Percentiles rank a stretch among this genome's conserved stretches.
Evolutionary conservation across 2,888 invertebrate species (phyloP).

Genomic region (Sphecodes monilicornis): DNA sequence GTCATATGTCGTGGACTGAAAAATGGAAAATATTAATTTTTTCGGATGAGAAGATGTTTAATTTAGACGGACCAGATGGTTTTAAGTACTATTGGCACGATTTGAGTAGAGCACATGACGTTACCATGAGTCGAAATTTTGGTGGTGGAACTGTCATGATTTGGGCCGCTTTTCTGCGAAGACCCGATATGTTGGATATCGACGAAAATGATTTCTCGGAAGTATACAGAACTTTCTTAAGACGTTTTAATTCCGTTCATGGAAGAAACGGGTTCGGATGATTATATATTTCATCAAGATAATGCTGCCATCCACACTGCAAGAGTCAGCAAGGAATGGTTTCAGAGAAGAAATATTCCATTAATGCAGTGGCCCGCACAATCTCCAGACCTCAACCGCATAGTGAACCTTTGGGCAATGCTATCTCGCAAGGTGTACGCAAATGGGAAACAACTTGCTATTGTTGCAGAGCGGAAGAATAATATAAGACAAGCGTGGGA

Average conservation of each 20-base stretch:
- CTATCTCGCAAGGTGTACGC: background rate
- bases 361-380: background rate
- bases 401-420: background rate
- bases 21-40: too few species aligned
- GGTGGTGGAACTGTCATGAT: too few species aligned
- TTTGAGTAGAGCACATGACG: too few species aligned
- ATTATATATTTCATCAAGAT: background rate
- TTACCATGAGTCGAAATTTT: too few species aligned
- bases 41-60: too few species aligned
- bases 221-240: background rate
- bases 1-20: too few species aligned
- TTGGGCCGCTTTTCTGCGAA: background rate
- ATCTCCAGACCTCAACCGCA: background rate
- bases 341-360: too few species aligned
- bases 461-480: background rate
- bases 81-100: too few species aligned
- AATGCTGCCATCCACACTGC: background rate
- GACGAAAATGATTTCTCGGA: background rate
- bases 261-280: background rate
- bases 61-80: too few species aligned
- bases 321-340: background rate
- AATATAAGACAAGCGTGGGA: background rate
- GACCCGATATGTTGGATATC: background rate
- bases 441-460: background rate
- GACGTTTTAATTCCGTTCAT: background rate